Base-by-base conservation (phyloP, 2,113 vertebrate genomes). In the Isichthys henryi region DNA sequence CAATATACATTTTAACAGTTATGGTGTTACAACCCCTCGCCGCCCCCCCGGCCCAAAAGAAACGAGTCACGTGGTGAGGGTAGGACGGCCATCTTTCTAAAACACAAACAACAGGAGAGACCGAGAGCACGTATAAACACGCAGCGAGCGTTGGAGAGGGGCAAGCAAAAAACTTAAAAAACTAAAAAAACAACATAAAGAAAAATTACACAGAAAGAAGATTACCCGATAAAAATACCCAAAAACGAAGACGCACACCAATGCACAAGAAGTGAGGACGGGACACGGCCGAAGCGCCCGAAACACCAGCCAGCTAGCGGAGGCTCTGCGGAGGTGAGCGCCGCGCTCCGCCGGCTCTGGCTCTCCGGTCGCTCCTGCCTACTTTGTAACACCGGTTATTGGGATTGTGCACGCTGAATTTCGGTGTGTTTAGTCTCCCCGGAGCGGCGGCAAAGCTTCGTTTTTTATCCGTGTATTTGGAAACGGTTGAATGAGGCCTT, bases 21-120 rank as follows among this genome's bases (percentile, higher is more conserved):
- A 31, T 27, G 6, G 2, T 27, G 62, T 70, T 70, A 70, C 48
- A 27, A 56, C 27, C 3, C 46, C 49, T 35, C 85, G 21, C 85
- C 46, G 46, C 8, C 50, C 31, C 21, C 19, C 85, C 11, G 10
- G 39, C 27, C n/a, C 50, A 35, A 48, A 50, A 56, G 53, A 56
- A 39, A 52, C 17, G 43, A n/a, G 93, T 93, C 94, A 97, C 97
- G 97, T 97, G 97, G 95, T 96, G 90, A 92, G 92, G 92, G 95
- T 94, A 96, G 94, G 94, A 95, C 96, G 95, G 96, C 97, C 97
- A 97, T 97, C 96, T 97, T 97, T 96, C 96, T 95, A 95, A 97
- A 96, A 97, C 96, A 97, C 96, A 97, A 97, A 97, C 96, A 97
- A 95, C 95, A 95, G 96, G 95, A 95, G 91, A 92, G 95, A 96